Base-by-base conservation (phyloP, 2,888 invertebrate genomes). In the Synanthedon andrenaeformis region DNA sequence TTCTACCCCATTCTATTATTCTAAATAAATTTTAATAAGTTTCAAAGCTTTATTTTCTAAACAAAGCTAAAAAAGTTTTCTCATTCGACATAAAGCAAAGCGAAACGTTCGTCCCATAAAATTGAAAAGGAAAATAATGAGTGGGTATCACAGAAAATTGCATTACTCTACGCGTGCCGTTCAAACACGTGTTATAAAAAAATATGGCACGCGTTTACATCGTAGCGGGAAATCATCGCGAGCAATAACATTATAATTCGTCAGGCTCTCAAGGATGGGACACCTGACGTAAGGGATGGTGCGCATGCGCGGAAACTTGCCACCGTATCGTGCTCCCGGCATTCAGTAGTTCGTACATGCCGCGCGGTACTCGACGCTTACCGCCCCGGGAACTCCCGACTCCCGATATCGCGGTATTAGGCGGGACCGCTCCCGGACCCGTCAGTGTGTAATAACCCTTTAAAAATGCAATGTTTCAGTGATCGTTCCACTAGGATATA, bases 291-390 rank as follows among this genome's bases (percentile, higher is more conserved):
- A 23, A 8, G 10, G 3, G 4, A 11, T 12, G 52, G 3, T 51
- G 66, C 82, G 81, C 81, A 81, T 77, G 81, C 80, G 79, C 61
- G 19, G 56, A 67, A 74, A 80, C 66, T 80, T 79, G 67, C 66
- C 56, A 59, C 59, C 59, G 62, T 66, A 69, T 69, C 65, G 64
- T 62, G 54, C 54, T 54, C 56, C 66, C 62, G 57, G 62, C 57
- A 56, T 61, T 71, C 79, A 81, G 80, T 81, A 61, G 65, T 68
- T 67, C 67, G 64, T 63, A 59, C 66, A 59, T 63, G 61, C 64
- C 66, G 66, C 65, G 48, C 62, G 59, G 62, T 61, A 59, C 57
- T 55, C 49, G 53, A 60, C 57, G 53, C 53, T 56, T 53, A 51
- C 52, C 61, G 41, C 58, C 56, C 23, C 19, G 42, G 57, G 53